A percentile compares a stretch with the other conserved stretches of the same genome.
Evolutionary conservation across 2,113 vertebrate species (phyloP).

Genomic region (Corynorhinus townsendii): DNA sequence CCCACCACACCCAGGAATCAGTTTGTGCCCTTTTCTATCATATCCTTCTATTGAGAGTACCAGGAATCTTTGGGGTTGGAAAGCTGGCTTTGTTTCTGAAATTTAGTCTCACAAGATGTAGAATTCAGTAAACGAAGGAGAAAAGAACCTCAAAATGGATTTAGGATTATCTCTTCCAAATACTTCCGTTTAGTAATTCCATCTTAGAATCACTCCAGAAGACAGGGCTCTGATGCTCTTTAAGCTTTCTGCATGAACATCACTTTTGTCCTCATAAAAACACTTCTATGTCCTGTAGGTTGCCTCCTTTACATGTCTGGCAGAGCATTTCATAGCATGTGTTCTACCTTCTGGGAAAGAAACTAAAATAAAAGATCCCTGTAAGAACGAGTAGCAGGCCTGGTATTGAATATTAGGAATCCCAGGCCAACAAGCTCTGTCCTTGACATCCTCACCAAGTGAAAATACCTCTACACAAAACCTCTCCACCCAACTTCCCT

Average conservation of each 20-base stretch:
- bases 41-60: slow-evolving; percentile 10
- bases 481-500: neutral
- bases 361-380: neutral
- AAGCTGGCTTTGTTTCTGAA: slow-evolving; percentile 40
- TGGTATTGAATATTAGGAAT: neutral
- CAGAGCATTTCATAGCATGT: neutral
- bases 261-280: slow-evolving; percentile 13
- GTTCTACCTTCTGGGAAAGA: slow-evolving; percentile 16
- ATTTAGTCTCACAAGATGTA: neutral
- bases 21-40: neutral
- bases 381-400: neutral
- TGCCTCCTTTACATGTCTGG: neutral
- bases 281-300: neutral
- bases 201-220: slow-evolving; percentile 23
- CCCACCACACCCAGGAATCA: neutral
- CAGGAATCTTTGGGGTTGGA: neutral
- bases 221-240: neutral
- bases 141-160: neutral
- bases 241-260: neutral
- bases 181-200: neutral
- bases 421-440: neutral
- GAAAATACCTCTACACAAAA: neutral
- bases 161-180: neutral
- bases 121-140: neutral
- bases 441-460: neutral